Evolutionary conservation across 2,113 vertebrate species (phyloP), one percentile per base, ranked within the genome.

Genomic region (Xyliphius kryptos): DNA sequence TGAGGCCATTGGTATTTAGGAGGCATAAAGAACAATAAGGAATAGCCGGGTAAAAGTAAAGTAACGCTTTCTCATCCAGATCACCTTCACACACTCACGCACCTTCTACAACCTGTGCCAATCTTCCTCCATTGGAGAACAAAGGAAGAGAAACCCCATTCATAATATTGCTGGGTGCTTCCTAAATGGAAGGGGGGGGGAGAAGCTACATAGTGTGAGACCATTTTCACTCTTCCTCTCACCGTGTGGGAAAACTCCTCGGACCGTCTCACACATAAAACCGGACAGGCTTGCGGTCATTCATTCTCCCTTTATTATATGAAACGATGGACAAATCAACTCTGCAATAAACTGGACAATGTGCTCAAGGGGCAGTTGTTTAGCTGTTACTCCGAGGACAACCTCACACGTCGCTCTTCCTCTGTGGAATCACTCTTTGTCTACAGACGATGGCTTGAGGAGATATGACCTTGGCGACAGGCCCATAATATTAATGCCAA

Each of bases 191-290:
- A n/a, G n/a, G n/a, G n/a, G n/a, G n/a, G n/a, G n/a, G n/a, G n/a
- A n/a, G n/a, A n/a, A 74, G 51, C 51, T 22, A n/a, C 17, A 58
- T 43, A 61, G 56, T 81, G 76, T 69, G 79, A 81, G 84, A 81
- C 77, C 81, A 72, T 78, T 75, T 61, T 77, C 71, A 70, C 73
- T 76, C 85, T 86, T 87, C 86, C 86, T 84, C 79, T 70, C 57
- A 68, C 74, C 74, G 80, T 87, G 85, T 87, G 86, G 85, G 84
- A 88, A 88, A 80, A 74, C 22, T 73, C 76, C 72, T 68, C 72
- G 1, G 76, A 72, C 68, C 70, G 75, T 83, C 83, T 88, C 86
- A 84, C 84, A 86, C 80, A 82, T 83, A 63, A 38, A 78, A 70
- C 60, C 73, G 72, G 72, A 81, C 79, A 83, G 68, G 72, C 66